phyloP scores from a whole-genome alignment of 2,797 vertebrate species.

The Bovichtus variegatus region DNA sequence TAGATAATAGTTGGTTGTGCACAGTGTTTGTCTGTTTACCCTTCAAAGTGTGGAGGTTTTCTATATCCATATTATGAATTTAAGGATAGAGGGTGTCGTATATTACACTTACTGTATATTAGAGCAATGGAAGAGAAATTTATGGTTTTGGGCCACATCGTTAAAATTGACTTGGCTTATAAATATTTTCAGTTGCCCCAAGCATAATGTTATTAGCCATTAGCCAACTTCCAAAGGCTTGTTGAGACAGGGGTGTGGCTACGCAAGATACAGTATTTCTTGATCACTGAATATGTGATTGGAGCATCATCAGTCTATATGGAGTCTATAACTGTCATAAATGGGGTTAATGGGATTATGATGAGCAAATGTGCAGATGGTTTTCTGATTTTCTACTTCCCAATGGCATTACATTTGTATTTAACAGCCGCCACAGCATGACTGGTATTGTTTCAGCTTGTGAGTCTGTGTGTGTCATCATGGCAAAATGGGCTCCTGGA shows the following conservation, averaged over 20 bases:
- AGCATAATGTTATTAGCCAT: background rate
- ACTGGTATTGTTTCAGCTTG: too few species aligned
- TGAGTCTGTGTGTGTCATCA: too few species aligned
- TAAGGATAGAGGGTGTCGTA: background rate
- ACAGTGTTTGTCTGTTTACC: background rate
- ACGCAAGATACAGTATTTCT: background rate
- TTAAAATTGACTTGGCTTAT: background rate
- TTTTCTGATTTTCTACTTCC: background rate
- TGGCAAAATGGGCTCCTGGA: too few species aligned
- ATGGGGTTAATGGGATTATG: background rate
- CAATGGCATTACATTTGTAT: background rate
- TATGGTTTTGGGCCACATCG: background rate
- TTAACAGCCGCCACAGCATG: too few species aligned
- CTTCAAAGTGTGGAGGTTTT: background rate
- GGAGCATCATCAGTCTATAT: background rate
- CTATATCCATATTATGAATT: background rate
- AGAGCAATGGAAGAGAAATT: background rate
- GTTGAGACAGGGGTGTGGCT: background rate
- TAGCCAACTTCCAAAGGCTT: background rate
- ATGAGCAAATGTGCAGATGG: background rate
- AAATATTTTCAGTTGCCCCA: background rate
- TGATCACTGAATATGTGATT: background rate
- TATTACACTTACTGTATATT: background rate
- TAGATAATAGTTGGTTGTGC: too few species aligned
- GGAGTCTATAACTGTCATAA: background rate